phyloP scores from a whole-genome alignment of 1,140 invertebrate species.

The Lepidotrigona ventralis region DNA sequence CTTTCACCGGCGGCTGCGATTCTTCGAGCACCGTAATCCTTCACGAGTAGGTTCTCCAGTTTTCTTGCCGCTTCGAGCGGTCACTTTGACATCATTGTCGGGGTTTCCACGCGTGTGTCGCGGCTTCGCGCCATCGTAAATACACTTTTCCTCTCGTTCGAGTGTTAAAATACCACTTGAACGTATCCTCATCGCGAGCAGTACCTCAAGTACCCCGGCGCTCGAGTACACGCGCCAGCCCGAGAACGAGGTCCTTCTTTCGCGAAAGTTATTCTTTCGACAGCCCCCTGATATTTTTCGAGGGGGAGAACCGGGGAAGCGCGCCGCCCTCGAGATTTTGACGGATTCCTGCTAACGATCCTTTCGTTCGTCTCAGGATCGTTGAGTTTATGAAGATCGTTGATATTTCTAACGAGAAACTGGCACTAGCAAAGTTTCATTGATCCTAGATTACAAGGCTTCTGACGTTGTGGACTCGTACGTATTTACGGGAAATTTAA shows the following conservation, averaged over 20 bases:
- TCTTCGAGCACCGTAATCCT: slow-evolving; percentile 57
- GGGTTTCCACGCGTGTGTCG: slow-evolving; percentile 11
- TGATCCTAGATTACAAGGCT: not conserved
- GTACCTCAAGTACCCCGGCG: not conserved
- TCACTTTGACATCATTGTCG: slow-evolving; percentile 27
- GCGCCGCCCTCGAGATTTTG: not conserved
- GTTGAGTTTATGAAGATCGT: not conserved
- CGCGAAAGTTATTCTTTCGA: slow-evolving; percentile 4
- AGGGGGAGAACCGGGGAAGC: not conserved
- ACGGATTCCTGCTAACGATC: not conserved
- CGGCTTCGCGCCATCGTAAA: slow-evolving; percentile 15
- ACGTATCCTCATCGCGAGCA: slow-evolving; percentile 7
- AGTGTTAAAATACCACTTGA: slow-evolving; percentile 51
- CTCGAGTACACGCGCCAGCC: slow-evolving; percentile 7
- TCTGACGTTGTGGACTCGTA: not conserved
- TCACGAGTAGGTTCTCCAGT: slow-evolving; percentile 21
- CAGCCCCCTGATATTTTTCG: not conserved
- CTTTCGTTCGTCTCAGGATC: not conserved
- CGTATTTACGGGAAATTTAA: no score
- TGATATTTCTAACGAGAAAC: no score
- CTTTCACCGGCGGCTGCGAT: slow-evolving; percentile 48
- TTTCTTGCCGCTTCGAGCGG: slow-evolving; percentile 22
- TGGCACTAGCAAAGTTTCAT: not conserved
- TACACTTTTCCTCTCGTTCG: slow-evolving; percentile 32
- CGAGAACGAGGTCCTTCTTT: not conserved